Conservation (phyloP, 2,888 invertebrate species). For the Volucella bombylans region DNA sequence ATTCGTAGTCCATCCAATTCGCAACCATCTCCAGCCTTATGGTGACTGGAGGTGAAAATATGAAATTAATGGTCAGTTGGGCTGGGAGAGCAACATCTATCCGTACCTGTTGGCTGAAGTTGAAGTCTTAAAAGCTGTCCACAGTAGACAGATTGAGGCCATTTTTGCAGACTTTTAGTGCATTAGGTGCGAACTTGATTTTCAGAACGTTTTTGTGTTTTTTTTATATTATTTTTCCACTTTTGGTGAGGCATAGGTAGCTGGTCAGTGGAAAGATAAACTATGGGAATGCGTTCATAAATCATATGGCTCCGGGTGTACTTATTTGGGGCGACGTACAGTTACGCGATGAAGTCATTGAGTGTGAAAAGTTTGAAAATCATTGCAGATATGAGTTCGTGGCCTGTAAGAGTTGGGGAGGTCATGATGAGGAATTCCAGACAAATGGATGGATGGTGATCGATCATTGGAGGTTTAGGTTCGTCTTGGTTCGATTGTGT, state of each 20-base stretch:
- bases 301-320: conserved; percentile 38
- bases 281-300: conserved; percentile 38
- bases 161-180: conserved; percentile 70
- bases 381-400: not conserved
- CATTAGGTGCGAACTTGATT: conserved; percentile 72
- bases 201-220: conserved; percentile 31
- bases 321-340: conserved; percentile 37
- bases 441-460: not conserved
- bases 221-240: not conserved
- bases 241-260: not conserved
- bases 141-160: conserved; percentile 67
- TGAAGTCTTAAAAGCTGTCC: conserved; percentile 38
- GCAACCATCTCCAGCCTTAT: not conserved
- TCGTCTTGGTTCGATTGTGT: conserved; percentile 13
- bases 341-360: conserved; percentile 26
- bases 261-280: not conserved
- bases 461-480: conserved; percentile 13
- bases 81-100: not conserved
- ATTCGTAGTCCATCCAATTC: not conserved
- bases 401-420: conserved; percentile 28
- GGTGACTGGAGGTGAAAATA: conserved; percentile 59
- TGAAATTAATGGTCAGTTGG: conserved; percentile 66
- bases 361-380: conserved; percentile 14
- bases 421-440: not conserved
- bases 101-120: not conserved